Evolutionary conservation across 2,113 vertebrate genomes (phyloP), one percentile per base, ranked within the genome.

Genomic region (Pangasianodon hypophthalmus): DNA sequence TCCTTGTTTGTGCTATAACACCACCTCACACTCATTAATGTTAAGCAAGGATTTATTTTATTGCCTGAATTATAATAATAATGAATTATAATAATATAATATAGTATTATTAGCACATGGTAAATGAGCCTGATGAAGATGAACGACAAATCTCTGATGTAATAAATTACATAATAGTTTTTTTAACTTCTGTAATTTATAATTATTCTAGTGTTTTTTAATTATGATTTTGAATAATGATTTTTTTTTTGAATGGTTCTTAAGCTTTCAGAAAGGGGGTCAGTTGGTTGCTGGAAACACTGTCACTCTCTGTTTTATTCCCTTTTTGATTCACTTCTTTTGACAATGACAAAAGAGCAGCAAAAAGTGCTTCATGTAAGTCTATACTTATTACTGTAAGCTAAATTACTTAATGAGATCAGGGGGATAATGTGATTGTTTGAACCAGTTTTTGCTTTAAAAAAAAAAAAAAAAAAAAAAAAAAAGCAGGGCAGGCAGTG

Each of bases 371-470:
- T 86, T 29, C 41, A 62, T 89, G 71, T 73, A 60, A 77, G 54
- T 69, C 60, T 58, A 5, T 84, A 50, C 56, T 10, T 84, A 81
- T 18, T 44, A 58, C 37, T 89, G n/a, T 26, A 84, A 37, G 89
- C 90, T 93, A 92, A 95, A 95, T 95, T 92, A 94, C 92, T 94
- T 95, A 94, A 95, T 94, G 92, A 94, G 91, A 95, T 95, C 91
- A 95, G 94, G 92, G 90, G 75, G 91, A 88, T 87, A 71, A 90
- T 87, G 89, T 88, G 92, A 93, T 92, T 92, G 86, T 92, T 90
- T 93, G 94, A 94, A 93, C 94, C 93, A 90, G 83, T 93, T 94
- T 93, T 92, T 6, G 13, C 6, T 54, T 32, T 93, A 77, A 64
- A 92, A 82, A 67, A 26, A 58, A 46, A 18, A 94, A 84, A 18